Evolutionary conservation across 2,888 invertebrate genomes (phyloP).

Genomic region (Ischnura elegans): DNA sequence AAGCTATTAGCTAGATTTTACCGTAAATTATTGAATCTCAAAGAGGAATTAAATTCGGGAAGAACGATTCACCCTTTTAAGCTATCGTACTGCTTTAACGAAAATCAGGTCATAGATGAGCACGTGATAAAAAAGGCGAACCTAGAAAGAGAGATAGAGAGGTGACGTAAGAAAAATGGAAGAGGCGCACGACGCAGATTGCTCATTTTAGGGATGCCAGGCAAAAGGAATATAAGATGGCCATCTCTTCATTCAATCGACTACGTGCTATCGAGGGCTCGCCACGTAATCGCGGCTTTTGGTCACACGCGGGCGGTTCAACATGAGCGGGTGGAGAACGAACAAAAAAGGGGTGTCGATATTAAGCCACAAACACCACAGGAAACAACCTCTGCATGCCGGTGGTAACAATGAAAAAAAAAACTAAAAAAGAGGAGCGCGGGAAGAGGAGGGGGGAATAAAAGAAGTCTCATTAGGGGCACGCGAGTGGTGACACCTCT

Average conservation of each 20-base stretch:
- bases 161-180: too few species aligned
- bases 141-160: too few species aligned
- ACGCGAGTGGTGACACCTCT: slow-evolving; percentile 45
- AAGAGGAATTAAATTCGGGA: too few species aligned
- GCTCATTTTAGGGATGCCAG: background rate
- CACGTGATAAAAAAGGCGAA: too few species aligned
- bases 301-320: background rate
- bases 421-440: too few species aligned
- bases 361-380: slow-evolving; percentile 14
- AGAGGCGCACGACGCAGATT: too few species aligned
- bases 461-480: slow-evolving; percentile 39
- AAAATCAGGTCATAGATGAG: too few species aligned
- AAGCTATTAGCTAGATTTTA: too few species aligned
- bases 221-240: background rate
- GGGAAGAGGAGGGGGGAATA: background rate
- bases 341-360: slow-evolving; percentile 37
- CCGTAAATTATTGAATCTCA: too few species aligned
- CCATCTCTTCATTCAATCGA: slow-evolving; percentile 12
- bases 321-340: background rate
- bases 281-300: background rate
- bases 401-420: background rate
- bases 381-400: background rate
- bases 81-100: too few species aligned
- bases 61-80: too few species aligned
- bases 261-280: background rate